Evolutionary conservation across 2,888 invertebrate species (phyloP), one percentile per base, ranked within the genome.

Genomic region (Drosophila neutralis): DNA sequence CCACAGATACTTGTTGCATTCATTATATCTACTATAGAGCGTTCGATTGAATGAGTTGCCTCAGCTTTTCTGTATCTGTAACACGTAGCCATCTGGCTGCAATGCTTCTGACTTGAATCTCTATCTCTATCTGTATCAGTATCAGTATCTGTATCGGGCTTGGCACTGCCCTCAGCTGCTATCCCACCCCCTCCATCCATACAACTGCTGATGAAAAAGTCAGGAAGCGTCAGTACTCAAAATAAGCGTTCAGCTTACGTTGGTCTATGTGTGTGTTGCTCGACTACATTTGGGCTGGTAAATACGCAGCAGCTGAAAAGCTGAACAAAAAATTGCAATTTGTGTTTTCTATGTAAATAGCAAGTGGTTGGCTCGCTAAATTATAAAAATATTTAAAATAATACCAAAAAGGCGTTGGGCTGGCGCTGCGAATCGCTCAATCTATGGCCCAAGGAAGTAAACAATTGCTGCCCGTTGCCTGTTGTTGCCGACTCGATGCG

Each of bases 361-460:
- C 31, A 56, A 45, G 62, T 56, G 58, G 38, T 27, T 31, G n/a
- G 64, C 63, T 51, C 29, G 67, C 70, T 87, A 84, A 85, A 84
- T 83, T 87, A 87, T 85, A 73, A 84, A 80, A 73, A 89, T 86
- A 85, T 85, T 87, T 85, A 81, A 86, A 89, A 82, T 86, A 89
- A 86, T 87, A 86, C 85, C 82, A 76, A 86, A 85, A 87, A 84
- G 87, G 87, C 87, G 85, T 84, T 89, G 87, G 85, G 84, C 69
- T 71, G 69, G 80, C 81, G 73, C 82, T 77, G 82, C 58, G 87
- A 86, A 86, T 86, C 85, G 85, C 89, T 86, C 89, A 86, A 86
- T 86, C 85, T 75, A 63, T 74, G 53, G 77, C 80, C 83, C 69
- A 74, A 83, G 81, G 79, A 78, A 73, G 79, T 73, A 79, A 72